A percentile compares a stretch with the other conserved stretches of the same genome.
Evolutionary conservation across 1,140 invertebrate species (phyloP).

Genomic region (Eumeta japonica): DNA sequence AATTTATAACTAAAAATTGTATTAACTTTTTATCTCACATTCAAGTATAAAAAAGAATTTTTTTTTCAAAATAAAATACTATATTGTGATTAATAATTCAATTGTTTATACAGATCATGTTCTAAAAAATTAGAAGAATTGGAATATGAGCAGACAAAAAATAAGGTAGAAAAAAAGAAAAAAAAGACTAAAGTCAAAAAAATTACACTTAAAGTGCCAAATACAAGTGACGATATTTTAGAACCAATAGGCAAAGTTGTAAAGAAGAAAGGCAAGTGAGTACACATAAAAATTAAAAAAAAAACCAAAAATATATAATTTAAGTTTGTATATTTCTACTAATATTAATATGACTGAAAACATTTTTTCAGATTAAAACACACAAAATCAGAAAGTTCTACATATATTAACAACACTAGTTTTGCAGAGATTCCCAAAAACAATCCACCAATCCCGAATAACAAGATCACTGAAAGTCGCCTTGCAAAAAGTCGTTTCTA

Average conservation of each 20-base stretch:
- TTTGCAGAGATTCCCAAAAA: slow-evolving; percentile 49
- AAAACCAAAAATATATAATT: slow-evolving; percentile 14
- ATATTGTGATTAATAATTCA: neutral
- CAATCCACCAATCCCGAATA: slow-evolving; percentile 25
- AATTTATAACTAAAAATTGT: too few species aligned
- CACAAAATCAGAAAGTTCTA: slow-evolving; percentile 31
- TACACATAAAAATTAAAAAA: slow-evolving; percentile 20
- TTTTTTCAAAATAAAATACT: slow-evolving; percentile 4
- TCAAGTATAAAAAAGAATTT: neutral
- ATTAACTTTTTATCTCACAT: too few species aligned
- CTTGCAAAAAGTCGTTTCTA: slow-evolving; percentile 55
- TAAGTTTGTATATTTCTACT: slow-evolving; percentile 2
- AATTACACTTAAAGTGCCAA: slow-evolving; percentile 41
- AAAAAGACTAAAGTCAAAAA: slow-evolving; percentile 56
- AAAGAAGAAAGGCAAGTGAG: slow-evolving; percentile 57
- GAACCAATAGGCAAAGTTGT: slow-evolving; percentile 36
- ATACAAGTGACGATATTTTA: slow-evolving; percentile 35
- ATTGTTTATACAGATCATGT: slow-evolving; percentile 42
- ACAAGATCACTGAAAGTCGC: slow-evolving; percentile 32
- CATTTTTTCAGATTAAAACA: slow-evolving; percentile 42
- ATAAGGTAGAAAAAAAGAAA: slow-evolving; percentile 47
- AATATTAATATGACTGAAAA: too few species aligned
- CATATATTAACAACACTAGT: slow-evolving; percentile 37
- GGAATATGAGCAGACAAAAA: slow-evolving; percentile 42
- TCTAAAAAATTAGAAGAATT: slow-evolving; percentile 60